A percentile compares a stretch with the other conserved stretches of the same genome.
Evolutionary conservation across 2,888 invertebrate genomes (phyloP).

Genomic region (Eretmocerus hayati): DNA sequence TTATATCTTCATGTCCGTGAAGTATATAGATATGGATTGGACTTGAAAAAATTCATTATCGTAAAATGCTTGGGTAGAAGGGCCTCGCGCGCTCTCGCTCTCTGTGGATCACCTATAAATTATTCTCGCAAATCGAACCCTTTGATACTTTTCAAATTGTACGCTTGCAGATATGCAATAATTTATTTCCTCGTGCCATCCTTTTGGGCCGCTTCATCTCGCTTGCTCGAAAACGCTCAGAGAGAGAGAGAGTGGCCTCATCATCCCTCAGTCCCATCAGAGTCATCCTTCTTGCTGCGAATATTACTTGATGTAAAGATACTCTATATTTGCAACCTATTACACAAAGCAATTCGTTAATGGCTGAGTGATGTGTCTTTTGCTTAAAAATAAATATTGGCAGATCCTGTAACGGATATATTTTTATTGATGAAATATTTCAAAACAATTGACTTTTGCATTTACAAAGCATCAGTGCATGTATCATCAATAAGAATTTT

Average conservation of each 20-base stretch:
- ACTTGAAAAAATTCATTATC: constrained; percentile 23
- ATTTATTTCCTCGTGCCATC: constrained; percentile 16
- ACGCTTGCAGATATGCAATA: constrained; percentile 22
- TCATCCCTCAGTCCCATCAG: too few species aligned
- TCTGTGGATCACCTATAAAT: constrained; percentile 18
- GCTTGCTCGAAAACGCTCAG: too few species aligned
- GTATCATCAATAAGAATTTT: too few species aligned
- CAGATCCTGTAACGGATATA: too few species aligned
- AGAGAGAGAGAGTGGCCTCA: too few species aligned
- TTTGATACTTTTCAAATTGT: constrained; percentile 25
- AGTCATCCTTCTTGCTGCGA: too few species aligned
- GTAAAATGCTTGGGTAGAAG: constrained; percentile 24
- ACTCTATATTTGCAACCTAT: constrained; percentile 15
- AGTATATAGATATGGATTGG: background rate
- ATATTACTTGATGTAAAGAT: constrained; percentile 20
- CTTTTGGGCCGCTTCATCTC: background rate
- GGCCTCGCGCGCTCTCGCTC: constrained; percentile 13
- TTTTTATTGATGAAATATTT: too few species aligned
- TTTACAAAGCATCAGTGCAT: too few species aligned
- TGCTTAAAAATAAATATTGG: too few species aligned
- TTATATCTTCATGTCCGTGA: constrained; percentile 23
- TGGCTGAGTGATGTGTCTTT: too few species aligned
- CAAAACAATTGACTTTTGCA: too few species aligned
- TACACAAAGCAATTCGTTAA: constrained; percentile 7
- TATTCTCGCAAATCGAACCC: constrained; percentile 24